phyloP scores from a whole-genome alignment of 1,140 invertebrate genomes.

The Drosophila sturtevanti region DNA sequence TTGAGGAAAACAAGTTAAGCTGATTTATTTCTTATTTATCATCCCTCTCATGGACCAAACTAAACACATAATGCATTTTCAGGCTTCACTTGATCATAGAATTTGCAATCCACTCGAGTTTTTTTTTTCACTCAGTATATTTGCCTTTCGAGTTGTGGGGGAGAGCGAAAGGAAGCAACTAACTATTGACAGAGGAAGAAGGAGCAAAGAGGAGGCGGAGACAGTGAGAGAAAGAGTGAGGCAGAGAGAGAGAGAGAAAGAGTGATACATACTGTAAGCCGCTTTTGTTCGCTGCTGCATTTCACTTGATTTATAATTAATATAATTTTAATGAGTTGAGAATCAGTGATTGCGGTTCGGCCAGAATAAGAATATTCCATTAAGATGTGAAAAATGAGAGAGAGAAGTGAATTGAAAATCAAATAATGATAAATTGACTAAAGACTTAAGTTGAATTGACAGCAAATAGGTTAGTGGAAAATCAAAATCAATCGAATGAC shows the following conservation, averaged over 20 bases:
- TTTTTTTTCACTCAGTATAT: background rate
- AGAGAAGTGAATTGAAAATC: background rate
- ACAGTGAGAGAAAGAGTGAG: background rate
- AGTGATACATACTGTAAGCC: background rate
- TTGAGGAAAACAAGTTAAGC: constrained; percentile 14
- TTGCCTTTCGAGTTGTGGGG: background rate
- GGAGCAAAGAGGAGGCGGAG: background rate
- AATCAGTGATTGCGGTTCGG: constrained; percentile 6
- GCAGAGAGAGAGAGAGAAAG: background rate
- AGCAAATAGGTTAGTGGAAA: background rate
- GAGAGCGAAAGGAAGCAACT: too few species aligned
- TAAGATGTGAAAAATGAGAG: constrained; percentile 1
- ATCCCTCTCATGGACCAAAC: background rate
- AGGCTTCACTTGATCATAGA: constrained; percentile 10
- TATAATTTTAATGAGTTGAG: constrained; percentile 17
- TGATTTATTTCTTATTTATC: constrained; percentile 1
- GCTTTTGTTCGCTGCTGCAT: constrained; percentile 8
- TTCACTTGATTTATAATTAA: constrained; percentile 13
- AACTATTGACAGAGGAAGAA: background rate
- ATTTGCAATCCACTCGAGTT: constrained; percentile 4
- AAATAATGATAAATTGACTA: constrained; percentile 1
- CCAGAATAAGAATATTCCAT: background rate
- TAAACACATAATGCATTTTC: constrained; percentile 16
- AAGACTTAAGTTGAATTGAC: background rate
- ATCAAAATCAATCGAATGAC: background rate